Conservation (phyloP, 2,888 invertebrate genomes). For the Heliconius hortense region DNA sequence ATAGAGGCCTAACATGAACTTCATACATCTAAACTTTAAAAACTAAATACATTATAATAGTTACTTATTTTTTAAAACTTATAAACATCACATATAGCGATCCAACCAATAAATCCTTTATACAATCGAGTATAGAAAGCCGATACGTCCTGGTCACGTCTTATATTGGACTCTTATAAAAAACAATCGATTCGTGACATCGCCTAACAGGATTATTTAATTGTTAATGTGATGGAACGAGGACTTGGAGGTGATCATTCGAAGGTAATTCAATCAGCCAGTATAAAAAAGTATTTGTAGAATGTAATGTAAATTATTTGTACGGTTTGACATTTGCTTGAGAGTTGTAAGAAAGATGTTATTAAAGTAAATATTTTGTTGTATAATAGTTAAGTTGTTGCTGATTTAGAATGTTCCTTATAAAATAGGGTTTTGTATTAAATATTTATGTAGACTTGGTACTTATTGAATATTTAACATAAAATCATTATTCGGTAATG, state of each 20-base stretch:
- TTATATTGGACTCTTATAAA: slow-evolving; percentile 38
- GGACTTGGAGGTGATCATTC: slow-evolving; percentile 25
- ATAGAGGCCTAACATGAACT: neutral
- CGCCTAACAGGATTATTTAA: slow-evolving; percentile 41
- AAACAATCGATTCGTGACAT: slow-evolving; percentile 41
- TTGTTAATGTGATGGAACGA: slow-evolving; percentile 34
- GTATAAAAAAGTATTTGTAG: neutral
- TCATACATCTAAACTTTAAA: too few relatives aligned
- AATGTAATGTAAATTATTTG: slow-evolving; percentile 11
- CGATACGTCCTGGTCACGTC: slow-evolving; percentile 39
- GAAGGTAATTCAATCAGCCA: slow-evolving; percentile 19
- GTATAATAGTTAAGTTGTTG: too few relatives aligned
- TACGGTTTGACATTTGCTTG: neutral
- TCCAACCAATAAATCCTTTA: slow-evolving; percentile 36
- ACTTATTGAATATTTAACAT: too few relatives aligned
- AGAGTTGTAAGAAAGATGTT: too few relatives aligned
- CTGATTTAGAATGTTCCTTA: too few relatives aligned
- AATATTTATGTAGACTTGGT: too few relatives aligned
- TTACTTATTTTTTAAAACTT: slow-evolving; percentile 26
- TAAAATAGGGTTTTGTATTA: too few relatives aligned
- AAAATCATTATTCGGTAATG: too few relatives aligned
- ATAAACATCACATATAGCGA: slow-evolving; percentile 19
- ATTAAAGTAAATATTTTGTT: too few relatives aligned
- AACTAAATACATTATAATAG: neutral
- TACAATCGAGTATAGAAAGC: slow-evolving; percentile 19